phyloP scores from a whole-genome alignment of 2,113 vertebrate genomes.

The Cervus canadensis region DNA sequence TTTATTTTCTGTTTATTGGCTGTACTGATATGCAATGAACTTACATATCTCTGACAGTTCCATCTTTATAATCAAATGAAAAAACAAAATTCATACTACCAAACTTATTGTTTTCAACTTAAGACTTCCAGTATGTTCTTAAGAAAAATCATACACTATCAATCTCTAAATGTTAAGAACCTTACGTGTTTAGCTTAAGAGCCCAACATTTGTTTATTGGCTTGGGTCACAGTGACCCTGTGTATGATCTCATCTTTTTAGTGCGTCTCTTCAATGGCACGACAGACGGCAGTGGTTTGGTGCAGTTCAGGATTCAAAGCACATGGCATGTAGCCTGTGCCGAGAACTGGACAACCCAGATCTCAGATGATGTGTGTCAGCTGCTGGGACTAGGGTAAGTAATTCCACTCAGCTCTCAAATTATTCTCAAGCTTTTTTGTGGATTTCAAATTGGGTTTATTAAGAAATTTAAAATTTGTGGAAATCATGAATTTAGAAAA shows the following conservation, averaged over 20 bases:
- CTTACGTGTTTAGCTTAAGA: not conserved
- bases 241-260: slow-evolving; percentile 51
- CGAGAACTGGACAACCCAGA: slow-evolving; percentile 81
- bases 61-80: not conserved
- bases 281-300: slow-evolving; percentile 66
- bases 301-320: slow-evolving; percentile 77
- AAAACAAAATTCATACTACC: not conserved
- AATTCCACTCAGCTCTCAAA: not conserved
- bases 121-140: not conserved
- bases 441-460: not conserved
- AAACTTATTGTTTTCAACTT: not conserved
- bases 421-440: not conserved
- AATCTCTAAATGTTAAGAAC: not conserved
- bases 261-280: slow-evolving; percentile 81
- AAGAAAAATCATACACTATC: not conserved
- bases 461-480: not conserved
- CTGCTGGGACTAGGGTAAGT: slow-evolving; percentile 88
- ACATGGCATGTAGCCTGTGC: slow-evolving; percentile 78
- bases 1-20: not conserved
- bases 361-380: slow-evolving; percentile 85
- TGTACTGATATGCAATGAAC: not conserved
- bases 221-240: not conserved
- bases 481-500: slow-evolving; percentile 17
- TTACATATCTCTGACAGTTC: not conserved
- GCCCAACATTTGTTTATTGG: not conserved